These are phyloP conservation scores for Coluber constrictor DNA, from an alignment of 2,797 vertebrate genomes.

Conservation along the genomic window DNA sequence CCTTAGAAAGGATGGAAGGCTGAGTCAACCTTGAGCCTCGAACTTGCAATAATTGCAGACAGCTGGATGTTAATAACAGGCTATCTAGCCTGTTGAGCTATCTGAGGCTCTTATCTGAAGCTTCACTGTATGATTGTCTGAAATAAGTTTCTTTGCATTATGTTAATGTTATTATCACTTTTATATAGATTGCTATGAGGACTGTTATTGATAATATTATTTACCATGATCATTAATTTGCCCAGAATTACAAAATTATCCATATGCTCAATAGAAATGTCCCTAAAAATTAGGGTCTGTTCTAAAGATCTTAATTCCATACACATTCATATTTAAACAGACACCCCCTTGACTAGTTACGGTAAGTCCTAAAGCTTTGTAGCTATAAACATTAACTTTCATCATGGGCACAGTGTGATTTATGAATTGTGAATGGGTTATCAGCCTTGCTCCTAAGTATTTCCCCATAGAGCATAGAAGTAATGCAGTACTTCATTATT, in stretches of 20 bases:
- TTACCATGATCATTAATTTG: background rate
- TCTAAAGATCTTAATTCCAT: background rate
- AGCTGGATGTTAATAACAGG: too few relatives aligned
- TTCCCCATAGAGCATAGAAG: background rate
- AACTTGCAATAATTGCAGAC: too few relatives aligned
- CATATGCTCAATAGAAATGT: background rate
- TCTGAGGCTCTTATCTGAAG: too few relatives aligned
- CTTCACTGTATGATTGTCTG: too few relatives aligned
- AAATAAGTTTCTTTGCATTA: too few relatives aligned
- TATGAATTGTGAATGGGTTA: background rate
- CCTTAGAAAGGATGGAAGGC: too few relatives aligned
- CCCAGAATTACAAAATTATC: background rate
- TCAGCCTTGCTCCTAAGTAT: background rate
- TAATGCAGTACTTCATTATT: background rate
- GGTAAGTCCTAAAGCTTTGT: background rate
- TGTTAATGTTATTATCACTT: too few relatives aligned
- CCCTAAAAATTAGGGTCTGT: background rate
- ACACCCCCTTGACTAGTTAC: background rate
- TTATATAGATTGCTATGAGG: too few relatives aligned
- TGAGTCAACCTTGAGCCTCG: too few relatives aligned
- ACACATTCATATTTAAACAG: background rate
- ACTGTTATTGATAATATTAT: background rate
- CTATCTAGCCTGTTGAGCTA: too few relatives aligned
- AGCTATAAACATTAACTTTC: background rate
- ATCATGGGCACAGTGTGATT: background rate